These are phyloP conservation scores for Lithophane leautieri DNA, from an alignment of 2,888 invertebrate genomes.

Conservation along the genomic window DNA sequence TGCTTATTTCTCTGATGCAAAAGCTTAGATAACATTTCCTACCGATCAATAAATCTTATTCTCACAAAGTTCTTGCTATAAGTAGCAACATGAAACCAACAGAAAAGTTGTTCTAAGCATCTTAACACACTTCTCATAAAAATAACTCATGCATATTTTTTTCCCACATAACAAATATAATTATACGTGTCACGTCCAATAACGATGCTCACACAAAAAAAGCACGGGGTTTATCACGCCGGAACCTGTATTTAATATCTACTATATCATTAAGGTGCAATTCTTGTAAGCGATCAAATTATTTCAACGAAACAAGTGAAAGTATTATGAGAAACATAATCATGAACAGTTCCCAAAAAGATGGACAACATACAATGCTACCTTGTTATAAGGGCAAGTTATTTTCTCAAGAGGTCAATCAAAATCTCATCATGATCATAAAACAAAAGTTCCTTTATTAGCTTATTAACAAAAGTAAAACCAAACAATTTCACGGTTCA, in stretches of 20 bases:
- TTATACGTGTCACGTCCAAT: constrained; percentile 45
- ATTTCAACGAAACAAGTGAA: constrained; percentile 75
- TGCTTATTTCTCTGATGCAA: neutral
- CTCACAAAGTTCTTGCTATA: neutral
- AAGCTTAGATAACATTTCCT: neutral
- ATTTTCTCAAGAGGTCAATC: constrained; percentile 53
- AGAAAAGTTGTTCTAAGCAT: constrained; percentile 37
- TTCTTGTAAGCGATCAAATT: constrained; percentile 72
- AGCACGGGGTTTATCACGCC: constrained; percentile 45
- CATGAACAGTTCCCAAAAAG: constrained; percentile 56
- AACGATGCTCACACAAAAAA: constrained; percentile 50
- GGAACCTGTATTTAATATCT: constrained; percentile 58
- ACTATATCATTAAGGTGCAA: constrained; percentile 60
- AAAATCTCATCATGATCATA: constrained; percentile 53
- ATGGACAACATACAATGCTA: constrained; percentile 36
- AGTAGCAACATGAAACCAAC: constrained; percentile 13
- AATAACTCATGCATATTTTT: constrained; percentile 30
- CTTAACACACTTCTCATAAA: constrained; percentile 47
- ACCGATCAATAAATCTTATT: neutral
- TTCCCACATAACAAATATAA: constrained; percentile 57
- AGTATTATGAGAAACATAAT: constrained; percentile 69
- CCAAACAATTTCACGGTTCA: constrained; percentile 49
- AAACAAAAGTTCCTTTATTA: constrained; percentile 46
- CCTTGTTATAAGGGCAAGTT: constrained; percentile 61
- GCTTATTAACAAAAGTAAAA: constrained; percentile 45